Evolutionary conservation across 2,797 vertebrate species (phyloP), one percentile per base, ranked within the genome.

Genomic region (Sebastes diaconus): DNA sequence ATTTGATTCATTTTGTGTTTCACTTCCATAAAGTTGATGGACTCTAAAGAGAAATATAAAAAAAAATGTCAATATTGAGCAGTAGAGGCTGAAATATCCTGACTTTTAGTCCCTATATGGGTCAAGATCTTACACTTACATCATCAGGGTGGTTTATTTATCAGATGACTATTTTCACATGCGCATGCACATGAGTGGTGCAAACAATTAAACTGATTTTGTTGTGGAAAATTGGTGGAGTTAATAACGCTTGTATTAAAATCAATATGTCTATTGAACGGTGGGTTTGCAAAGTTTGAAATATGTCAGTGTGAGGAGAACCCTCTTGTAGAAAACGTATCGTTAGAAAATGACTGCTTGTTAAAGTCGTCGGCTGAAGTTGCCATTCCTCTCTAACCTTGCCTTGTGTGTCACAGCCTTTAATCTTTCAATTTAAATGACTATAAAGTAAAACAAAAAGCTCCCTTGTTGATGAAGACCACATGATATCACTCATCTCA

Each of bases 401-500:
- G 73, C 42, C 60, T 46, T 87, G 75, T 88, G 84, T 92, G 85
- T 87, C 88, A 84, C 3, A 9, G 84, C 78, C 90, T 93, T 92
- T 93, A 88, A 92, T 91, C 87, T 75, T 77, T 73, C 22, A 59
- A 68, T 87, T 88, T 87, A 87, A 91, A 88, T 36, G 39, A 54
- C 88, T 75, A 76, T 90, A 84, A 92, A 92, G 72, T 75, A 70
- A 14, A 80, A 92, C 84, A 90, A 87, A 92, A 90, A 84, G 87
- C 75, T 89, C 82, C 80, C 74, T 86, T 84, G 81, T 87, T 91
- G 88, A 90, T 91, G 87, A 88, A 88, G 57, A 84, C 90, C 92
- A 94, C 90, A 93, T 93, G 91, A 92, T 92, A 89, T 91, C 90
- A 92, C 91, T 92, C 90, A 91, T 93, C 92, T 83, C 59, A 8